Base-by-base conservation (phyloP, 2,113 vertebrate species). In the Micronisus gabar region DNA sequence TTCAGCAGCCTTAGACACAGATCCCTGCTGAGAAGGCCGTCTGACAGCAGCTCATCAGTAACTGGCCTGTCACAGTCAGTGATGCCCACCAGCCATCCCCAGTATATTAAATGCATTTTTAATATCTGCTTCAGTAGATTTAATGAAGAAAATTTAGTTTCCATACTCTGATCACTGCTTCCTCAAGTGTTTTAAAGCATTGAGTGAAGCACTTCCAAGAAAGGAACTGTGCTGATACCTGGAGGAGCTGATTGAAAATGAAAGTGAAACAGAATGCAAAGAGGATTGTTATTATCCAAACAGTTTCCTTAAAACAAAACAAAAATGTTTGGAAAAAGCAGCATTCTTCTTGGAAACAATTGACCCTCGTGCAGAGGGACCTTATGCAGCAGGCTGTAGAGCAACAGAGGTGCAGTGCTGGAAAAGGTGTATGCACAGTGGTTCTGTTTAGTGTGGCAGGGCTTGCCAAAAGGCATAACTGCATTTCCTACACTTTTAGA, bases 41-140 rank as follows among this genome's bases (percentile, higher is more conserved):
- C 98, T 98, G 98, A 98, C 95, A 94, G 98, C 98, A 98, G 98
- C 98, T 98, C 98, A 98, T 98, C 98, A 98, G 98, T 99, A 99
- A 98, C 98, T 97, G 98, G 98, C 97, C 98, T 98, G 98, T 98
- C 98, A 98, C 98, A 98, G 98, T 98, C 97, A 98, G 97, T 98
- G 98, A 98, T 98, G 98, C 98, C 98, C 97, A 98, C 96, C 97
- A 95, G 98, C 98, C 97, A 98, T 98, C 86, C 90, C 97, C 97
- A 97, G 98, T 98, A 98, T 98, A 98, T 98, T 98, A 98, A 98
- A 98, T 98, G 97, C 98, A 98, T 99, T 98, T 98, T 98, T 99
- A 98, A 98, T 99, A 98, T 98, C 98, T 98, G 98, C 98, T 98
- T 98, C 97, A 98, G 97, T 98, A 98, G 98, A 98, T 98, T 98